A percentile compares a stretch with the other conserved stretches of the same genome.
Evolutionary conservation across 2,888 invertebrate species (phyloP).

Genomic region (Lottia scabra): DNA sequence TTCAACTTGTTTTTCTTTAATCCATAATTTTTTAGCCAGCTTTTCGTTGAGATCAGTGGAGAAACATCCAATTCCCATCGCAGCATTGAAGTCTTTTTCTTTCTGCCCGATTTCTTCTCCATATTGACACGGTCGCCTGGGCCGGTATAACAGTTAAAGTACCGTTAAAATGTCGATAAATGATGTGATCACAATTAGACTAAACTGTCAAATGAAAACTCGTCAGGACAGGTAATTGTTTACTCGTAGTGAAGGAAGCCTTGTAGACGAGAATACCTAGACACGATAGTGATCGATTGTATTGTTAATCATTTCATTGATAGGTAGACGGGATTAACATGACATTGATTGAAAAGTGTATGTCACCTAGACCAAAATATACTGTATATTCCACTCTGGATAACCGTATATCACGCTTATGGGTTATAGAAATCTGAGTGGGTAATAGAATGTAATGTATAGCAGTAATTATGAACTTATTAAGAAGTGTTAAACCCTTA

Average conservation of each 20-base stretch:
- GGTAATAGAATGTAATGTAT: too few relatives aligned
- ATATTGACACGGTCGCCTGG: not conserved
- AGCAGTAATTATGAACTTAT: too few relatives aligned
- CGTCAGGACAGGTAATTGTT: not conserved
- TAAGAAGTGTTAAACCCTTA: too few relatives aligned
- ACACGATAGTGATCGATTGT: not conserved
- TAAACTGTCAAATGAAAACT: not conserved
- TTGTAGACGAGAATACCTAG: not conserved
- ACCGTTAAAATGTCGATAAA: too few relatives aligned
- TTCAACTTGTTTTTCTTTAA: slow-evolving; percentile 62
- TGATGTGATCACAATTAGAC: not conserved
- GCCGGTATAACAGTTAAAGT: too few relatives aligned
- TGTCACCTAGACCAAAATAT: too few relatives aligned
- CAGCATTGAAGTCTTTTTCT: not conserved
- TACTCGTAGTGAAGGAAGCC: slow-evolving; percentile 1
- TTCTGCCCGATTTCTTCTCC: not conserved
- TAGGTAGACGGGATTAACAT: too few relatives aligned
- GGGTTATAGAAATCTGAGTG: too few relatives aligned
- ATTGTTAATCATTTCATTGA: too few relatives aligned
- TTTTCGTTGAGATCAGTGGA: slow-evolving; percentile 55
- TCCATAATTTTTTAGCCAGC: slow-evolving; percentile 67
- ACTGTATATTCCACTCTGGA: too few relatives aligned
- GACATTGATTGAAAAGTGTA: too few relatives aligned
- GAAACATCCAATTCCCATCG: slow-evolving; percentile 65
- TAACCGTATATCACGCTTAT: too few relatives aligned